A percentile compares a stretch with the other conserved stretches of the same genome.
Conservation (phyloP, 2,797 vertebrate genomes). For the Poeciliopsis presidionis region DNA sequence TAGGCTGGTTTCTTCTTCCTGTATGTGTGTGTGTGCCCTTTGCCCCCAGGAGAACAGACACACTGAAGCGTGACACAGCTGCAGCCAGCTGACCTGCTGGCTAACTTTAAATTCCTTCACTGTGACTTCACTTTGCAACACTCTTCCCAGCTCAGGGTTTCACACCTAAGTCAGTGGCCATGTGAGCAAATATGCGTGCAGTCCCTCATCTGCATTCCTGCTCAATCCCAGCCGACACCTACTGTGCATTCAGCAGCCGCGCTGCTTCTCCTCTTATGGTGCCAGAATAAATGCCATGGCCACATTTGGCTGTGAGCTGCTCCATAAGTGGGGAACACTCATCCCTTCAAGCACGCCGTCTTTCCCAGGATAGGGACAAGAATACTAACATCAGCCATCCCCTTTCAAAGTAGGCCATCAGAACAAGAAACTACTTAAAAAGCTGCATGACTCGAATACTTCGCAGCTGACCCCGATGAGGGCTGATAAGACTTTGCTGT, state of each 20-base stretch:
- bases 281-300: constrained; percentile 67
- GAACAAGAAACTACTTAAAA: constrained; percentile 49
- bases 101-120: constrained; percentile 42
- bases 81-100: constrained; percentile 38
- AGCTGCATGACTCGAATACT: constrained; percentile 11
- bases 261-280: constrained; percentile 59
- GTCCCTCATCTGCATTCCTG: constrained; percentile 68
- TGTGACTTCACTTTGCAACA: constrained; percentile 46
- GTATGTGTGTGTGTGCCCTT: neutral
- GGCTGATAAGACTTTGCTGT: constrained; percentile 13
- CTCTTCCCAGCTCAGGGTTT: constrained; percentile 33
- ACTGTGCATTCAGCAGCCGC: constrained; percentile 50
- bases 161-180: constrained; percentile 43
- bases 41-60: constrained; percentile 8
- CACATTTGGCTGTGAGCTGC: constrained; percentile 72
- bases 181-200: constrained; percentile 42
- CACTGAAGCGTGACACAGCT: constrained; percentile 29
- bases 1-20: neutral
- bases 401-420: constrained; percentile 49
- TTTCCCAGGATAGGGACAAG: constrained; percentile 67
- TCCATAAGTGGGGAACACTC: constrained; percentile 49
- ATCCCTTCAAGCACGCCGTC: constrained; percentile 49
- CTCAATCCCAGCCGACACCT: constrained; percentile 54
- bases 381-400: constrained; percentile 72
- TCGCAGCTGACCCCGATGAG: constrained; percentile 10